Conservation (phyloP, 2,888 invertebrate genomes). For the Oligia strigilis region DNA sequence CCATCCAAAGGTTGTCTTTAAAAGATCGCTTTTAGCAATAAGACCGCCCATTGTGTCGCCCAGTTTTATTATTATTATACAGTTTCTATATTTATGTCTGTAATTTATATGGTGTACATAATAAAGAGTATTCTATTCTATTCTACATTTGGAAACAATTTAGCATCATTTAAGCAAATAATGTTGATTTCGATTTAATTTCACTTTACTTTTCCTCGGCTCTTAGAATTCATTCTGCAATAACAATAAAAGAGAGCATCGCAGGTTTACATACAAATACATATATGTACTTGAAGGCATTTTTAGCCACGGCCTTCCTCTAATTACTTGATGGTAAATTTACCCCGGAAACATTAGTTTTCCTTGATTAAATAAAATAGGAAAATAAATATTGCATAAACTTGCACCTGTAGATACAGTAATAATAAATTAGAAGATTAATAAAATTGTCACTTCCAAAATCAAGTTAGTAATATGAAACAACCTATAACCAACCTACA, state of each 20-base stretch:
- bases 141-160: slow-evolving; percentile 16
- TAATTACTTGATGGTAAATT: slow-evolving; percentile 72
- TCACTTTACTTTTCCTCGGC: slow-evolving; percentile 42
- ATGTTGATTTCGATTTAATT: slow-evolving; percentile 49
- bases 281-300: slow-evolving; percentile 67
- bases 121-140: too few relatives aligned
- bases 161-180: slow-evolving; percentile 28
- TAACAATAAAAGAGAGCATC: slow-evolving; percentile 77
- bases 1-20: too few relatives aligned
- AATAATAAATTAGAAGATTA: background rate
- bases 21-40: too few relatives aligned
- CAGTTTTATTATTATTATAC: too few relatives aligned
- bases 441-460: background rate
- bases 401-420: background rate
- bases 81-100: too few relatives aligned
- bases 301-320: slow-evolving; percentile 61
- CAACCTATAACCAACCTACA: background rate
- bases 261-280: slow-evolving; percentile 71
- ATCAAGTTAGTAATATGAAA: background rate
- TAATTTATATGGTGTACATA: too few relatives aligned
- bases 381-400: background rate
- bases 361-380: slow-evolving; percentile 20
- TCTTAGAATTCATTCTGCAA: slow-evolving; percentile 61
- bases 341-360: slow-evolving; percentile 64
- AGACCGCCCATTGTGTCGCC: too few relatives aligned